Evolutionary conservation across 2,113 vertebrate genomes (phyloP).

Genomic region (Nesoenas mayeri): DNA sequence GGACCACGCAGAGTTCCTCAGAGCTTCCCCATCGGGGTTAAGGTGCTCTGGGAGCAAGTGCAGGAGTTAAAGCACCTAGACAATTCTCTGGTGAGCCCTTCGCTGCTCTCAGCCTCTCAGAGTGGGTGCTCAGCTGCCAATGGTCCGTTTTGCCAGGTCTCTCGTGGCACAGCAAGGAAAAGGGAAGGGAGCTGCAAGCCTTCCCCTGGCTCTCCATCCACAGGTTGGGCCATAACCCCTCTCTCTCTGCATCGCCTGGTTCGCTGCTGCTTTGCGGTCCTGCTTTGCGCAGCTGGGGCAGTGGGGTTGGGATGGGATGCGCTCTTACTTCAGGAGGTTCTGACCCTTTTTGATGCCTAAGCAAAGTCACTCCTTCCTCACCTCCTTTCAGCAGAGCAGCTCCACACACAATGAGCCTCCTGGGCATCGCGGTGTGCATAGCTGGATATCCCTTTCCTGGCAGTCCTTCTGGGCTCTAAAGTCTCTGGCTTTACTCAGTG

Average conservation of each 20-base stretch:
- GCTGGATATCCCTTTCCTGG: neutral
- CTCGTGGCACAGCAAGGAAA: neutral
- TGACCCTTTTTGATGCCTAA: neutral
- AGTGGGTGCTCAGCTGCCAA: neutral
- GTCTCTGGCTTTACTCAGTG: neutral
- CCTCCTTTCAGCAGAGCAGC: neutral
- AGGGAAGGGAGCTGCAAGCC: neutral
- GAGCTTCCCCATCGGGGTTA: neutral
- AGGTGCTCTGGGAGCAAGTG: neutral
- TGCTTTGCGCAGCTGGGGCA: neutral
- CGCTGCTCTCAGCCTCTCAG: neutral
- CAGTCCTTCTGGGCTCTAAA: neutral
- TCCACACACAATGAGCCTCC: fast-evolving
- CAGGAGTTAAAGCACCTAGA: neutral
- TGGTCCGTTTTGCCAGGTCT: neutral
- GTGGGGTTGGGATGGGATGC: neutral
- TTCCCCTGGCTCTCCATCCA: fast-evolving
- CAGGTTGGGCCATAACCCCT: neutral
- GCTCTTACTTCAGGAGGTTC: neutral
- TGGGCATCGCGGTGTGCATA: fast-evolving
- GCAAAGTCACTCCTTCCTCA: neutral
- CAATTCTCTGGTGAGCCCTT: neutral
- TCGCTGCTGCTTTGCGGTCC: neutral
- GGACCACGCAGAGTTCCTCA: neutral
- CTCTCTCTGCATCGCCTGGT: neutral